Percentiles rank a stretch among this genome's conserved stretches.
Evolutionary conservation across 2,113 vertebrate species (phyloP).

Genomic region (Dissostichus mawsoni): DNA sequence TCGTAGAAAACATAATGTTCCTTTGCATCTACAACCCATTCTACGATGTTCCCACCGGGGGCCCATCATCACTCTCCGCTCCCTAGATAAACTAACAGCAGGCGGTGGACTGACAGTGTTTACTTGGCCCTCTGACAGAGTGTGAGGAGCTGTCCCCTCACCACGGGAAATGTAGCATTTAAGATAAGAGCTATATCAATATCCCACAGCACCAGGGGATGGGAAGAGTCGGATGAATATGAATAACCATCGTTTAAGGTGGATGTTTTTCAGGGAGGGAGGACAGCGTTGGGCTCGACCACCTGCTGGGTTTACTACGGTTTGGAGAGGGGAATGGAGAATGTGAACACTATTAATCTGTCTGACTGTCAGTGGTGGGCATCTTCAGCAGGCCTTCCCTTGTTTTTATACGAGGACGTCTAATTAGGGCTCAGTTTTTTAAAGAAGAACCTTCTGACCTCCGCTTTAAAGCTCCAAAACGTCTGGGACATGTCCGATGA

Average conservation of each 20-base stretch:
- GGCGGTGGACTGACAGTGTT: conserved; percentile 81
- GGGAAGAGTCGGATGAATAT: conserved; percentile 57
- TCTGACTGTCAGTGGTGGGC: conserved; percentile 54
- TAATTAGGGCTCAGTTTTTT: neutral
- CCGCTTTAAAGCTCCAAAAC: neutral
- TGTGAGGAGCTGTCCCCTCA: conserved; percentile 70
- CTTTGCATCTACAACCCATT: conserved; percentile 15
- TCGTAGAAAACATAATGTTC: conserved; percentile 28
- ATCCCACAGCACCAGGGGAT: conserved; percentile 43
- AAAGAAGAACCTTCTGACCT: conserved; percentile 4
- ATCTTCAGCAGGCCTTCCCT: conserved; percentile 23
- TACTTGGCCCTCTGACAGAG: conserved; percentile 81
- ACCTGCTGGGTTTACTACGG: conserved; percentile 57
- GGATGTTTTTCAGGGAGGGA: conserved; percentile 57
- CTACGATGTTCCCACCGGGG: conserved; percentile 39
- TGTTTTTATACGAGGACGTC: neutral
- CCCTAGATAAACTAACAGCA: conserved; percentile 94
- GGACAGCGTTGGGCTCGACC: conserved; percentile 45
- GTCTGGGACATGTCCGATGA: too few species aligned
- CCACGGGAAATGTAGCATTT: conserved; percentile 74
- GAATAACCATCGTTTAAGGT: conserved; percentile 59
- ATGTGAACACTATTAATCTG: conserved; percentile 57
- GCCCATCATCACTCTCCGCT: conserved; percentile 85
- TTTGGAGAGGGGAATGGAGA: conserved; percentile 10
- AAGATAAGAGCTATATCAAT: conserved; percentile 81